Percentiles rank a stretch among this genome's conserved stretches.
Evolutionary conservation across 2,113 vertebrate species (phyloP).

Genomic region (Misgurnus anguillicaudatus): DNA sequence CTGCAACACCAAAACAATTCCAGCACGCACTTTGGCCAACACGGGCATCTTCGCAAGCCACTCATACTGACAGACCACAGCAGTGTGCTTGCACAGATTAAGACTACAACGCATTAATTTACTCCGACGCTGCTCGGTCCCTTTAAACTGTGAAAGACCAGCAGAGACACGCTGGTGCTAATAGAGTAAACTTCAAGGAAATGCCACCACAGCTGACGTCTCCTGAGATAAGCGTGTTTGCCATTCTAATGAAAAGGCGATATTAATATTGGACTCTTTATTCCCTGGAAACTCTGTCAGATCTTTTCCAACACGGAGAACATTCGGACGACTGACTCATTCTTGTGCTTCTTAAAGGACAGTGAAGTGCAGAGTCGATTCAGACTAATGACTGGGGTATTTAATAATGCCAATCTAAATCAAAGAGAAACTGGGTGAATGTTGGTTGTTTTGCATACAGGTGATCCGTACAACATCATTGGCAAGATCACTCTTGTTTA

Average conservation of each 20-base stretch:
- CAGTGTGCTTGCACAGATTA: slow-evolving; percentile 49
- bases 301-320: neutral
- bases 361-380: neutral
- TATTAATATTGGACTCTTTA: slow-evolving; percentile 36
- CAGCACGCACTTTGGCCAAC: slow-evolving; percentile 6
- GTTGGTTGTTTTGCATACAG: slow-evolving; percentile 10
- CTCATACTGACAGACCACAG: slow-evolving; percentile 48
- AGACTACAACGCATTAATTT: slow-evolving; percentile 51
- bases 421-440: slow-evolving; percentile 1
- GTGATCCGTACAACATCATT: slow-evolving; percentile 15
- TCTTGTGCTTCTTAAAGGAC: neutral
- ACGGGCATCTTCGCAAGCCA: slow-evolving; percentile 4
- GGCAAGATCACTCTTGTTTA: neutral
- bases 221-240: slow-evolving; percentile 1
- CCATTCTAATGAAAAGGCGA: slow-evolving; percentile 14
- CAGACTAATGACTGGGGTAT: neutral
- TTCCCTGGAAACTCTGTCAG: slow-evolving; percentile 7
- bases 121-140: slow-evolving; percentile 20
- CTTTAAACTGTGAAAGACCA: slow-evolving; percentile 22
- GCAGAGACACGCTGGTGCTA: slow-evolving; percentile 7
- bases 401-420: neutral
- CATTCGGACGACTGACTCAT: neutral
- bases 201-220: slow-evolving; percentile 2
- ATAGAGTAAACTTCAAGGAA: neutral
- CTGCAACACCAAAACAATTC: neutral